phyloP scores from a whole-genome alignment of 2,113 vertebrate species.

The Odobenus rosmarus region DNA sequence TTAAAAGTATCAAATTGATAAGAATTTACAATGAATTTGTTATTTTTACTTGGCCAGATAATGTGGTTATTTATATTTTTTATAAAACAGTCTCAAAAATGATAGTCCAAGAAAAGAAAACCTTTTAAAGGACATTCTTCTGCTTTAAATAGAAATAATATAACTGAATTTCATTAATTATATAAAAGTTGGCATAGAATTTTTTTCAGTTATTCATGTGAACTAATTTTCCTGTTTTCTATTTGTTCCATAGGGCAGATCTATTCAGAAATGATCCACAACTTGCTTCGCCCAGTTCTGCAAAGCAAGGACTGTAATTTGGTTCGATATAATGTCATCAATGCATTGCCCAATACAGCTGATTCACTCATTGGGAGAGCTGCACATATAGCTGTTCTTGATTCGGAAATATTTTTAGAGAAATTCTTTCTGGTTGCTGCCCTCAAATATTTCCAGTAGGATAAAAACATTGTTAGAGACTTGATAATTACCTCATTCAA shows the following conservation, averaged over 20 bases:
- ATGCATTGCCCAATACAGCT: slow-evolving; percentile 97
- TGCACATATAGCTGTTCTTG: slow-evolving; percentile 98
- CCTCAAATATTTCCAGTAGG: slow-evolving; percentile 98
- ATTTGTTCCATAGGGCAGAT: slow-evolving; percentile 91
- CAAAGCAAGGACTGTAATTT: slow-evolving; percentile 97
- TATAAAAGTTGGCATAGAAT: neutral
- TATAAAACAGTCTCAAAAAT: slow-evolving; percentile 13
- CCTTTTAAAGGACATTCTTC: slow-evolving; percentile 26
- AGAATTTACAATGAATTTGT: slow-evolving; percentile 45
- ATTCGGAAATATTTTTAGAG: slow-evolving; percentile 99
- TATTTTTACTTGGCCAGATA: neutral
- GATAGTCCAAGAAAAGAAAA: slow-evolving; percentile 34
- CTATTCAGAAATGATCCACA: slow-evolving; percentile 99
- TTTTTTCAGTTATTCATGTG: slow-evolving; percentile 21
- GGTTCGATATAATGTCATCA: slow-evolving; percentile 97
- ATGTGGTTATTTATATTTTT: slow-evolving; percentile 32
- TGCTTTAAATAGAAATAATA: slow-evolving; percentile 46
- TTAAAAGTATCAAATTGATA: slow-evolving; percentile 41
- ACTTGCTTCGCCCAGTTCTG: slow-evolving; percentile 96
- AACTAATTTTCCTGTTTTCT: slow-evolving; percentile 68
- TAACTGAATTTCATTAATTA: slow-evolving; percentile 51
- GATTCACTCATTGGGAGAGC: slow-evolving; percentile 98
- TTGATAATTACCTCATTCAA: slow-evolving; percentile 95
- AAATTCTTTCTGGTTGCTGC: slow-evolving; percentile 99
- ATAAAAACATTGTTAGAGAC: slow-evolving; percentile 82